These are phyloP conservation scores for Molanna angustata DNA, from an alignment of 2,888 invertebrate species.

Conservation along the genomic window DNA sequence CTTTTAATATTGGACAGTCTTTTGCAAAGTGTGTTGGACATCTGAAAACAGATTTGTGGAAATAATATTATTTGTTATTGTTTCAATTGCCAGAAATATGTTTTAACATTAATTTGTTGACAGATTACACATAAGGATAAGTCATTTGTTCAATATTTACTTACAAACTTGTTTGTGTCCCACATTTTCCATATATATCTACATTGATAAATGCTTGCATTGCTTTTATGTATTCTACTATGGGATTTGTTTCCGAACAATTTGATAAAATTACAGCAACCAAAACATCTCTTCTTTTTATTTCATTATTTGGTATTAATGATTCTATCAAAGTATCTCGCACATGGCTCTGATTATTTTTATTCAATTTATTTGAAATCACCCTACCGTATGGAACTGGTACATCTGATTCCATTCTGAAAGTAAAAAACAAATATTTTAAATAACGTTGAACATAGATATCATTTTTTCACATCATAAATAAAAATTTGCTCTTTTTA, in stretches of 20 bases:
- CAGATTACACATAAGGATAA: neutral
- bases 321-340: constrained; percentile 27
- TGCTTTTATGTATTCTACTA: constrained; percentile 54
- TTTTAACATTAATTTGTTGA: constrained; percentile 40
- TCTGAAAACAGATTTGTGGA: constrained; percentile 41
- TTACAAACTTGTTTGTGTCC: constrained; percentile 37
- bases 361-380: constrained; percentile 37
- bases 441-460: too few species aligned
- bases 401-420: constrained; percentile 61
- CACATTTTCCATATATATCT: constrained; percentile 58
- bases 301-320: constrained; percentile 44
- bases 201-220: constrained; percentile 59
- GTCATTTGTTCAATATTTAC: too few species aligned
- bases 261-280: constrained; percentile 60
- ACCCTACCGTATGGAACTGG: constrained; percentile 67
- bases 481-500: neutral
- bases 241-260: constrained; percentile 49
- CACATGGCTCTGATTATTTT: constrained; percentile 8
- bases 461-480: neutral
- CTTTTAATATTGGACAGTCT: constrained; percentile 56
- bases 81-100: neutral
- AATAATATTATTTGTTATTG: neutral
- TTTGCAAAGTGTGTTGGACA: constrained; percentile 62
- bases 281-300: constrained; percentile 47
- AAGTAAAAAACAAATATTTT: constrained; percentile 35